Evolutionary conservation across 2,888 invertebrate genomes (phyloP).

Genomic region (Scrobipalpa atriplicella): DNA sequence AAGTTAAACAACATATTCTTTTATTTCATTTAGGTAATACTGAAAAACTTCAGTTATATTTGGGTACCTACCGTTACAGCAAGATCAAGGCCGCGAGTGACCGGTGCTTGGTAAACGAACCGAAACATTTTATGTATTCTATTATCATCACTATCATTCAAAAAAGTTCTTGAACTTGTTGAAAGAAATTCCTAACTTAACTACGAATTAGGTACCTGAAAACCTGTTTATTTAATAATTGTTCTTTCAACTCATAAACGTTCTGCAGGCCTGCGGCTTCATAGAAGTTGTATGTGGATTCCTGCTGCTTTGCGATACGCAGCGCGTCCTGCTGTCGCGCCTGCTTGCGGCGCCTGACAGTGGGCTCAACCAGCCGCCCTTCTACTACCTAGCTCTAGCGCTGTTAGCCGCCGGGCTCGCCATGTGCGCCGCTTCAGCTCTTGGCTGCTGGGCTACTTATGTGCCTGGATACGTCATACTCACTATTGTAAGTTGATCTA

Average conservation of each 20-base stretch:
- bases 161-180: too few species aligned
- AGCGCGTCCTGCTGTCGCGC: conserved; percentile 87
- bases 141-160: not conserved
- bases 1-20: conserved; percentile 54
- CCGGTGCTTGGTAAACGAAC: not conserved
- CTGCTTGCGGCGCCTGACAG: conserved; percentile 85
- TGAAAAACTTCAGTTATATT: not conserved
- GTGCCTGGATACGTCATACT: conserved; percentile 81
- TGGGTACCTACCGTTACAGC: not conserved
- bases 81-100: not conserved
- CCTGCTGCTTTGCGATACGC: conserved; percentile 87
- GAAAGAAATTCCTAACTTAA: too few species aligned
- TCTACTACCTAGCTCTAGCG: conserved; percentile 89
- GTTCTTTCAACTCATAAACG: not conserved
- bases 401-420: conserved; percentile 87
- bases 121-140: conserved; percentile 9
- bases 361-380: conserved; percentile 86
- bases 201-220: too few species aligned
- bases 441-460: conserved; percentile 93
- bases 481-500: too few species aligned
- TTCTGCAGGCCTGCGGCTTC: conserved; percentile 87
- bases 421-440: conserved; percentile 86
- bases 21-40: conserved; percentile 14
- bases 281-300: conserved; percentile 88
- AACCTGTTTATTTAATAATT: too few species aligned